These are phyloP conservation scores for Girardinichthys multiradiatus DNA, from an alignment of 2,113 vertebrate species.

Conservation along the genomic window DNA sequence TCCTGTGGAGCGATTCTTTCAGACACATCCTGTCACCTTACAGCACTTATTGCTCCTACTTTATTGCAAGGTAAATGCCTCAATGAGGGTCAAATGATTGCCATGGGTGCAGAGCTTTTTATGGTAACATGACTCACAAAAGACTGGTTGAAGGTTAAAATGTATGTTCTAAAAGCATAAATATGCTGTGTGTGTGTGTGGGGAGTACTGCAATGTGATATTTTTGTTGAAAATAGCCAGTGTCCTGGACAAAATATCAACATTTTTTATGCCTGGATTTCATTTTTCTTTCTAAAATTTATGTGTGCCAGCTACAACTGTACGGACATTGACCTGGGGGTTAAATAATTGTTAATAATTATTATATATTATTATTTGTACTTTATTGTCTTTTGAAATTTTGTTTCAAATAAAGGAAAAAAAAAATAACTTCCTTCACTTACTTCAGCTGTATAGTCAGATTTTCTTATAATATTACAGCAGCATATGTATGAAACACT, in stretches of 20 bases:
- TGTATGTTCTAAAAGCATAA: conserved; percentile 20
- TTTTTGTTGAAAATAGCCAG: not conserved
- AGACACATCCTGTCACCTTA: conserved; percentile 29
- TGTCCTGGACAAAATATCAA: not conserved
- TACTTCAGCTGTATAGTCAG: conserved; percentile 4
- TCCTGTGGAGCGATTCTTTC: conserved; percentile 42
- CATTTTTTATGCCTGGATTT: conserved; percentile 22
- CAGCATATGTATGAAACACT: conserved; percentile 7
- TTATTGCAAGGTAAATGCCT: conserved; percentile 35
- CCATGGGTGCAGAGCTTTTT: conserved; percentile 43
- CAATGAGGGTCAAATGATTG: conserved; percentile 31
- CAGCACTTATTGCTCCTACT: conserved; percentile 20
- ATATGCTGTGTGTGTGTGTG: conserved; percentile 18
- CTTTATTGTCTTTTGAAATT: not conserved
- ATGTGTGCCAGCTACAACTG: not conserved
- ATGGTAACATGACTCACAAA: conserved; percentile 15
- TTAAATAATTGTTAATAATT: not conserved
- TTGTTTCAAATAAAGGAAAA: not conserved
- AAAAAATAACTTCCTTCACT: conserved; percentile 5
- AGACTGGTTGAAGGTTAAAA: conserved; percentile 19
- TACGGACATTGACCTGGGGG: not conserved
- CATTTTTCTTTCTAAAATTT: not conserved
- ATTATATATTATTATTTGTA: not conserved
- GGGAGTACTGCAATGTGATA: not conserved
- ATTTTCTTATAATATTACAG: conserved; percentile 13